Conservation (phyloP, 64 coral and sea anemone species). For the Astreopora myriophthalma region DNA sequence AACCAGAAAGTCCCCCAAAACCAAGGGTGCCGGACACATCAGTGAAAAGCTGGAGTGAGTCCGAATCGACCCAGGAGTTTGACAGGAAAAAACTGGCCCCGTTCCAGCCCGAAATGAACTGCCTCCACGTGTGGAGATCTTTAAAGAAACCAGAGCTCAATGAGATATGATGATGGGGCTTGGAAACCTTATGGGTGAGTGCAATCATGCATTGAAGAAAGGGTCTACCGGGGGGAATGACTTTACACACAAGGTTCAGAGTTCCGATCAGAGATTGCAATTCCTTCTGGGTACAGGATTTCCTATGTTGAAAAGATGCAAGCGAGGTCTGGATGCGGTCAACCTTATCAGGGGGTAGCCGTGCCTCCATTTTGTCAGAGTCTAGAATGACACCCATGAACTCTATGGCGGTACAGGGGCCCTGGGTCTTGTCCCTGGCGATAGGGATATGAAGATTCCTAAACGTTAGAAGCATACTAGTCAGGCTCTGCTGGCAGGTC, state of each 20-base stretch:
- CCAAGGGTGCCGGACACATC: constrained; percentile 71
- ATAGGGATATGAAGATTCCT: constrained; percentile 13
- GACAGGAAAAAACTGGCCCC: constrained; percentile 5
- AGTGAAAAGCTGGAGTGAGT: neutral
- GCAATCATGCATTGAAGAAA: constrained; percentile 37
- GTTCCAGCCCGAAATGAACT: constrained; percentile 16
- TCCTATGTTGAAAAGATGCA: neutral
- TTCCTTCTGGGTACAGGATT: constrained; percentile 3
- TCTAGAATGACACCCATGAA: constrained; percentile 57
- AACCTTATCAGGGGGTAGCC: constrained; percentile 38
- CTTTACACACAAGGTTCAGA: constrained; percentile 40
- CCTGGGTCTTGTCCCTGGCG: neutral
- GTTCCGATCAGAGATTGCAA: constrained; percentile 35
- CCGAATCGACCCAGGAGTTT: neutral
- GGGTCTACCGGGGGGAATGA: constrained; percentile 24
- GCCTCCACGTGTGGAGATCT: constrained; percentile 35
- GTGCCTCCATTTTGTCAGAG: constrained; percentile 27
- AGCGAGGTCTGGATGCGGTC: neutral
- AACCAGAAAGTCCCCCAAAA: constrained; percentile 58
- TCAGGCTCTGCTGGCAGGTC: neutral
- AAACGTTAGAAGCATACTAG: neutral
- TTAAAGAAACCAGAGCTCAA: constrained; percentile 14
- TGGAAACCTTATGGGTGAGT: neutral
- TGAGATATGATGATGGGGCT: constrained; percentile 13
- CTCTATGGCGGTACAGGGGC: neutral